Base-by-base conservation (phyloP, 2,797 vertebrate species). In the Danionella dracula region DNA sequence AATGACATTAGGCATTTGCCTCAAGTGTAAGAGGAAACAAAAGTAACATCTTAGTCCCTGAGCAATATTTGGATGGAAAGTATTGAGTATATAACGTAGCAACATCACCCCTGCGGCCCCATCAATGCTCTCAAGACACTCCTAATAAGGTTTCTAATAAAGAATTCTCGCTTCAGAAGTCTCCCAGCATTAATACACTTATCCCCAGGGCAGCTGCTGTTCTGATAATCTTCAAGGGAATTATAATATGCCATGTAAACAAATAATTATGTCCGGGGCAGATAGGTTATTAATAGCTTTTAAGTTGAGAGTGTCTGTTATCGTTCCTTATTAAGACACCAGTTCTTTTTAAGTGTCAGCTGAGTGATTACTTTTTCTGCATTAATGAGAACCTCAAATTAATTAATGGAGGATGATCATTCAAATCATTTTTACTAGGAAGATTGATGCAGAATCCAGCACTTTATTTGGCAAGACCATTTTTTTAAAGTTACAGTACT, bases 1-100 rank as follows among this genome's bases (percentile, higher is more conserved):
- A 50, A 73, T 73, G 71, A 68, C 65, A 68, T 73, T 73, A 73
- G 65, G 51, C 65, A 64, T 64, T 68, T 68, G 21, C 44, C 48
- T 23, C 15, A 16, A 45, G 42, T 48, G 20, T 38, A 50, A 21
- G 34, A 58, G 63, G 49, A 74, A 66, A 62, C 66, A 64, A 75
- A 71, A 67, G 68, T 63, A 75, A 64, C 68, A 71, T 71, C 58
- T 59, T 67, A 58, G 37, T 55, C 56, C 70, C 62, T 54, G 64
- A 73, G 68, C 74, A 37, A 76, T 71, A 65, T 58, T 58, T 65
- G 60, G 41, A 53, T 53, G 19, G 34, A 48, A 54, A 27, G 68
- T 31, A 69, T 68, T 53, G 37, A 15, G 54, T 31, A 64, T 67
- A 76, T 59, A 63, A 41, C 55, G 40, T 41, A 58, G 53, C n/a